phyloP scores from a whole-genome alignment of 1,140 invertebrate species.

The Drosophila tropicalis region DNA sequence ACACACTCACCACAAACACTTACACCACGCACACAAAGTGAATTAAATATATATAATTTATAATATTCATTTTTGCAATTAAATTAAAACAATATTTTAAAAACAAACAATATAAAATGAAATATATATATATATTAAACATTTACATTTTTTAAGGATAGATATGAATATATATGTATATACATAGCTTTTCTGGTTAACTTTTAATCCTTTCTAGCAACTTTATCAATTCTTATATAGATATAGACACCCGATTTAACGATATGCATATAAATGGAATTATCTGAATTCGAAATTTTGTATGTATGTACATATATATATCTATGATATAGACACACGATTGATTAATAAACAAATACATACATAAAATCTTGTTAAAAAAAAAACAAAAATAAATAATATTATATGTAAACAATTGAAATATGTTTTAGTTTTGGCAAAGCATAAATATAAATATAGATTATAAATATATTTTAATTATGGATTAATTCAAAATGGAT shows the following conservation, averaged over 20 bases:
- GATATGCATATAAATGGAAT: too few species aligned
- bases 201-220: too few species aligned
- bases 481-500: conserved; percentile 8
- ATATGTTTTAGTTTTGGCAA: conserved; percentile 26
- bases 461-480: not conserved
- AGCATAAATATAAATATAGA: conserved; percentile 15
- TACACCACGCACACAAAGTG: not conserved
- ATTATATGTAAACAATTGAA: conserved; percentile 24
- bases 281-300: too few species aligned
- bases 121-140: conserved; percentile 13
- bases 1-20: conserved; percentile 7
- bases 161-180: not conserved
- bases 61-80: not conserved
- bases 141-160: conserved; percentile 12
- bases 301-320: not conserved
- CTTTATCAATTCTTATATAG: too few species aligned
- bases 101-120: conserved; percentile 26
- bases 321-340: conserved; percentile 8
- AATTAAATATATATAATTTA: not conserved
- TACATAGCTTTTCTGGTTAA: not conserved
- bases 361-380: not conserved
- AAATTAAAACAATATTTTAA: not conserved
- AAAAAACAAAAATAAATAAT: conserved; percentile 9
- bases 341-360: conserved; percentile 27
- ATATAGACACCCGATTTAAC: too few species aligned